Conservation (phyloP, 2,797 vertebrate species). For the Centroberyx gerrardi region DNA sequence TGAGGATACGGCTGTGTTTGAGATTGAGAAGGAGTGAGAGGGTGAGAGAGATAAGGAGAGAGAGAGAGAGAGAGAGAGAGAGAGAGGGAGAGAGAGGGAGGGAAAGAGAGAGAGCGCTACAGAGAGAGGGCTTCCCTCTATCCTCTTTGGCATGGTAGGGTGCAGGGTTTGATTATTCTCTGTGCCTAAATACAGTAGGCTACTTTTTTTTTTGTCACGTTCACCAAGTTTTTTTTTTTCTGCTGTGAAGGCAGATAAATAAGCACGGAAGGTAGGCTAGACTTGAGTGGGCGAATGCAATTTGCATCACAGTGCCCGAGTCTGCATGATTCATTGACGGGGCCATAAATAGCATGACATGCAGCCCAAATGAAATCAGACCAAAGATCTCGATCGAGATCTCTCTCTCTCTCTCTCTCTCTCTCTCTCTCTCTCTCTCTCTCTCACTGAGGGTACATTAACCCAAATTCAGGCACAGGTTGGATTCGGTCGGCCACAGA, state of each 20-base stretch:
- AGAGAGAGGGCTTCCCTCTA: constrained; percentile 22
- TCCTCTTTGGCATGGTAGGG: constrained; percentile 34
- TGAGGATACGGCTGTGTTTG: constrained; percentile 16
- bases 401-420: background rate
- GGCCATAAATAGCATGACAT: constrained; percentile 67
- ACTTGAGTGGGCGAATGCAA: constrained; percentile 72
- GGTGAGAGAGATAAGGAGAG: constrained; percentile 7
- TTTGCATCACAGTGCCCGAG: constrained; percentile 70
- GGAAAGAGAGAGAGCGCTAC: constrained; percentile 29
- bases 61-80: constrained; percentile 12
- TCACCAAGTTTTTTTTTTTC: constrained; percentile 59
- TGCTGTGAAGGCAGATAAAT: constrained; percentile 68
- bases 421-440: background rate
- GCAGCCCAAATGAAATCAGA: constrained; percentile 66
- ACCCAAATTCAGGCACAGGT: constrained; percentile 30
- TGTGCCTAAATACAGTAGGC: constrained; percentile 54
- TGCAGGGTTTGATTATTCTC: constrained; percentile 66
- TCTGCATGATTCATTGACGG: constrained; percentile 78
- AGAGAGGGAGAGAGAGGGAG: constrained; percentile 1
- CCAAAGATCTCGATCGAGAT: constrained; percentile 30
- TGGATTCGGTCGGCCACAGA: constrained; percentile 35
- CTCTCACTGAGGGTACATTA: constrained; percentile 26
- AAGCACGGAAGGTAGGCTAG: constrained; percentile 67
- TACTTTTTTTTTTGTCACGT: constrained; percentile 62
- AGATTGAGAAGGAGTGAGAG: constrained; percentile 2